A percentile compares a stretch with the other conserved stretches of the same genome.
Conservation (phyloP, 2,113 vertebrate species). For the Aspiorhynchus laticeps region DNA sequence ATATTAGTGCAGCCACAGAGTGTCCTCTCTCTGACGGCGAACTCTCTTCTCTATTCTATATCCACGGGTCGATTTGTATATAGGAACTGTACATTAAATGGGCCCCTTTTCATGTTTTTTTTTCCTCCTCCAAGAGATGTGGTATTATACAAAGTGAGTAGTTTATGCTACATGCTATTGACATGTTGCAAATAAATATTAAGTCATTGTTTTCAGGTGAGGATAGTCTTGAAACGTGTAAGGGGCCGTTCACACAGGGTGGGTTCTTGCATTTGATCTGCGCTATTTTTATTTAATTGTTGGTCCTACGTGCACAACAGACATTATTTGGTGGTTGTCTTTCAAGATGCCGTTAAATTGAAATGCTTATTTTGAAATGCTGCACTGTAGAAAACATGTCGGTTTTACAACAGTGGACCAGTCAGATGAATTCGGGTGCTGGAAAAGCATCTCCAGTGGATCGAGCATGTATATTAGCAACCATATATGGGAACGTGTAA, state of each 20-base stretch:
- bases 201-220: constrained; percentile 81
- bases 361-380: neutral
- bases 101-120: constrained; percentile 75
- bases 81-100: constrained; percentile 90
- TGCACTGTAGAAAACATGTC: neutral
- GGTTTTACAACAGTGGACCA: neutral
- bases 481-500: neutral
- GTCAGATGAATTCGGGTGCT: neutral
- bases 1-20: constrained; percentile 64
- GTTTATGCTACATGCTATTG: constrained; percentile 72
- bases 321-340: neutral
- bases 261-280: neutral
- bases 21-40: constrained; percentile 45
- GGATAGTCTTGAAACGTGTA: constrained; percentile 80
- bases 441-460: neutral
- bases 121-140: constrained; percentile 80
- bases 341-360: neutral
- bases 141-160: constrained; percentile 83
- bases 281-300: neutral
- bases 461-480: constrained; percentile 6
- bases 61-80: constrained; percentile 73
- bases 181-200: constrained; percentile 64
- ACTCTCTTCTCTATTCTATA: constrained; percentile 49
- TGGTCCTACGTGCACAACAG: neutral
- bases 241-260: constrained; percentile 43